Percentiles rank a stretch among this genome's conserved stretches.
phyloP scores from a whole-genome alignment of 2,797 vertebrate species.

The Bryconaethiops microstoma region DNA sequence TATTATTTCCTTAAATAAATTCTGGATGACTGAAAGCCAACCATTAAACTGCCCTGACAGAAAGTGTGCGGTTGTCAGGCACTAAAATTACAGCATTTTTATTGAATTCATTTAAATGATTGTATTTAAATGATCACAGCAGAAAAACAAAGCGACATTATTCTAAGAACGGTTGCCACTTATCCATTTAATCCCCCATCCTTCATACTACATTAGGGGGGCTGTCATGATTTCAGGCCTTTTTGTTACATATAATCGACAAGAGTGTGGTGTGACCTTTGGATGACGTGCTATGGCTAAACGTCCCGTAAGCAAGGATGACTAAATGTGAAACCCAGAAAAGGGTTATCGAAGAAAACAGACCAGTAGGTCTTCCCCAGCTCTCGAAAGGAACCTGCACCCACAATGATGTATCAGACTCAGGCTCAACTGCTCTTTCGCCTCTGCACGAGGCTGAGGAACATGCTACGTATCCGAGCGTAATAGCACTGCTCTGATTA shows the following conservation, averaged over 20 bases:
- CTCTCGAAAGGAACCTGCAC: conserved; percentile 19
- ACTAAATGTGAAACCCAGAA: conserved; percentile 33
- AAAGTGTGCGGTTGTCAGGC: conserved; percentile 3
- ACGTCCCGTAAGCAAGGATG: background rate
- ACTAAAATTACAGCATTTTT: background rate
- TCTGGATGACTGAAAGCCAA: conserved; percentile 13
- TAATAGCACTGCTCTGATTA: background rate
- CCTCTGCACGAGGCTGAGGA: background rate
- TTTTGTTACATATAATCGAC: background rate
- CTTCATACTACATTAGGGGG: background rate
- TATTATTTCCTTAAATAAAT: conserved; percentile 52
- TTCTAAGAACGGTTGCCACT: too few species aligned
- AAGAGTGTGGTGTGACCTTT: conserved; percentile 31
- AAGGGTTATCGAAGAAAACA: conserved; percentile 14
- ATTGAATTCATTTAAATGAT: too few species aligned
- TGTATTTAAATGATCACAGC: too few species aligned
- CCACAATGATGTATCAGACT: background rate
- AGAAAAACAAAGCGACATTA: too few species aligned
- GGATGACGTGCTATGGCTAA: background rate
- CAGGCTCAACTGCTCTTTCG: background rate
- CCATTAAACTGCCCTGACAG: background rate
- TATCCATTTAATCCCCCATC: too few species aligned
- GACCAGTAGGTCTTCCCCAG: background rate
- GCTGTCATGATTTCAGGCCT: conserved; percentile 10
- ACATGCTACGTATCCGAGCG: background rate